Percentiles rank a stretch among this genome's conserved stretches.
Conservation (phyloP, 2,797 vertebrate species). For the Podarcis siculus region DNA sequence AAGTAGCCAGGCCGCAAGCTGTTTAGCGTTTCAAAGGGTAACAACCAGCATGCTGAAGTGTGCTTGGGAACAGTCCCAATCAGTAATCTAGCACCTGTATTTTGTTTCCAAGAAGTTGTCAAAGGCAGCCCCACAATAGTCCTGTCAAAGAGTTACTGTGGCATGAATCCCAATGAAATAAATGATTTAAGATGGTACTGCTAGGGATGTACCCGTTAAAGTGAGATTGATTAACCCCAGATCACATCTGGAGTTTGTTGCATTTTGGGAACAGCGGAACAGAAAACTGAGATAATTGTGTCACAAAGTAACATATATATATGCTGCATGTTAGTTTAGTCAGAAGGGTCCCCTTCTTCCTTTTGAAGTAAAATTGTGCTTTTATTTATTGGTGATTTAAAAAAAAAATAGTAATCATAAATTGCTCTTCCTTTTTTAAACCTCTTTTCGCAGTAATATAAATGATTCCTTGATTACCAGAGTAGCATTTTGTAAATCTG, state of each 20-base stretch:
- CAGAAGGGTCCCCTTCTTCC: too few relatives aligned
- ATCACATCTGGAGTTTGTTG: background rate
- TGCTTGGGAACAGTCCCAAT: background rate
- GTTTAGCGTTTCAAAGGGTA: background rate
- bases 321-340: background rate
- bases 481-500: background rate
- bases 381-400: background rate
- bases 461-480: background rate
- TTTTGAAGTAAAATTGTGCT: background rate
- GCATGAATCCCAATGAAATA: background rate
- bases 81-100: background rate
- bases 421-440: background rate
- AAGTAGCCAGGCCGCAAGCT: background rate
- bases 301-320: background rate
- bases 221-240: background rate
- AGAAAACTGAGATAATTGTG: background rate
- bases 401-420: background rate
- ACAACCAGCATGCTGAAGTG: background rate
- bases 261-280: background rate
- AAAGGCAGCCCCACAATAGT: background rate
- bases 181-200: background rate
- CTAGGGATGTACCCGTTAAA: background rate
- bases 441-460: background rate
- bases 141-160: background rate
- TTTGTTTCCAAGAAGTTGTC: background rate